These are phyloP conservation scores for Probosciger aterrimus DNA, from an alignment of 2,113 vertebrate genomes.

Conservation along the genomic window DNA sequence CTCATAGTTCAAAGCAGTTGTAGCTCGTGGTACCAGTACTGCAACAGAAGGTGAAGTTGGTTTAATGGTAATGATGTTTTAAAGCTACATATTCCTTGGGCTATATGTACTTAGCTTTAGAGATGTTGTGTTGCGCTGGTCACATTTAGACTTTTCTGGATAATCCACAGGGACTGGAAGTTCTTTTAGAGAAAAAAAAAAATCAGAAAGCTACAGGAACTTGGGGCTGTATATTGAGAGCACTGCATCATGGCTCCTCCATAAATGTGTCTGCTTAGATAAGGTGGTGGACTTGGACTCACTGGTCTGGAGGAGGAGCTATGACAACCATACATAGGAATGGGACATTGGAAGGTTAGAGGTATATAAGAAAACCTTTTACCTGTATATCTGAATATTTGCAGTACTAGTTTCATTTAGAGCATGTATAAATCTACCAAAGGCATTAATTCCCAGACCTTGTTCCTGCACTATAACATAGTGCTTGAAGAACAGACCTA, in stretches of 20 bases:
- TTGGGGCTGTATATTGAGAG: not conserved
- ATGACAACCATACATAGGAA: not conserved
- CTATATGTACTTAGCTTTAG: not conserved
- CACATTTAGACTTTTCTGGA: not conserved
- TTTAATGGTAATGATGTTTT: not conserved
- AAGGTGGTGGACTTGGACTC: not conserved
- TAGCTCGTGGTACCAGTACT: not conserved
- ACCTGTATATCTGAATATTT: not conserved
- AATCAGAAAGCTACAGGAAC: not conserved
- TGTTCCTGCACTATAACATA: not conserved
- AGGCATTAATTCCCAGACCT: not conserved
- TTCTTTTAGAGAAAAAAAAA: not conserved
- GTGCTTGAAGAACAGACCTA: not conserved
- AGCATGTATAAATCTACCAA: not conserved
- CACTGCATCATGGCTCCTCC: not conserved
- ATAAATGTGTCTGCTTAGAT: not conserved
- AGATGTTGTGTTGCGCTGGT: not conserved
- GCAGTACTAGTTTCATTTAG: not conserved
- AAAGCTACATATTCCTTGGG: not conserved
- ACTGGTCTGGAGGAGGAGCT: not conserved
- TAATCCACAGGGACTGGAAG: not conserved
- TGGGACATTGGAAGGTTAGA: not conserved
- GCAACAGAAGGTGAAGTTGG: not conserved
- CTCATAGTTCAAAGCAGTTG: not conserved
- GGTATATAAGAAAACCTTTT: not conserved